These are phyloP conservation scores for Ciconia stormi DNA, from an alignment of 2,113 vertebrate species.

Conservation along the genomic window DNA sequence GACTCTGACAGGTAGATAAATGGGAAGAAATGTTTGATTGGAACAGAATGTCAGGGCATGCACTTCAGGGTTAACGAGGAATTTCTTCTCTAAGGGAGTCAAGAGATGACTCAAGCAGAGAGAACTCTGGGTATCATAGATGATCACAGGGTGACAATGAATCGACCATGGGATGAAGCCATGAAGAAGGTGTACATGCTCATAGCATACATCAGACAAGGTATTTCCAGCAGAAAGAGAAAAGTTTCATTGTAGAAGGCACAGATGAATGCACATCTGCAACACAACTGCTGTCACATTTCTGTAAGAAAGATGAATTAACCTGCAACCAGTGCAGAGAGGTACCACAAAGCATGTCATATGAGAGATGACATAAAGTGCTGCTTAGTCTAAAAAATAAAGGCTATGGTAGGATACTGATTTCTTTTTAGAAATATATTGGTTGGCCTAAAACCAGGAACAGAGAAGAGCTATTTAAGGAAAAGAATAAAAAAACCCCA, in stretches of 20 bases:
- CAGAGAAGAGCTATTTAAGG: background rate
- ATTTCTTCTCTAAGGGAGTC: background rate
- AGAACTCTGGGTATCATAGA: background rate
- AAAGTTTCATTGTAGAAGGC: background rate
- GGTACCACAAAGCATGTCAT: background rate
- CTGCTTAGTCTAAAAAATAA: background rate
- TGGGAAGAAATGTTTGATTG: background rate
- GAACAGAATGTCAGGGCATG: background rate
- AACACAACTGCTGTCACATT: background rate
- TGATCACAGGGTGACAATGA: background rate
- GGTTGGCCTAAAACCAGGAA: background rate
- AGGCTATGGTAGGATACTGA: background rate
- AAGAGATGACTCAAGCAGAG: background rate
- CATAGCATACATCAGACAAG: background rate
- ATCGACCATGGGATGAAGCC: fast-evolving
- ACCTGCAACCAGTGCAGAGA: background rate
- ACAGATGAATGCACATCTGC: background rate
- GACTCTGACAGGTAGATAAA: background rate
- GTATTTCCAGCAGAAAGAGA: background rate
- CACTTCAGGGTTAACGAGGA: background rate
- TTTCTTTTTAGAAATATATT: background rate
- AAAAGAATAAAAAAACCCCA: background rate
- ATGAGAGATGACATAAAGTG: background rate
- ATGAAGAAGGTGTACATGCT: background rate
- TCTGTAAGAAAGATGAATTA: background rate